Percentiles rank a stretch among this genome's conserved stretches.
Evolutionary conservation across 2,888 invertebrate species (phyloP).

Genomic region (Meteorus cinctellus): DNA sequence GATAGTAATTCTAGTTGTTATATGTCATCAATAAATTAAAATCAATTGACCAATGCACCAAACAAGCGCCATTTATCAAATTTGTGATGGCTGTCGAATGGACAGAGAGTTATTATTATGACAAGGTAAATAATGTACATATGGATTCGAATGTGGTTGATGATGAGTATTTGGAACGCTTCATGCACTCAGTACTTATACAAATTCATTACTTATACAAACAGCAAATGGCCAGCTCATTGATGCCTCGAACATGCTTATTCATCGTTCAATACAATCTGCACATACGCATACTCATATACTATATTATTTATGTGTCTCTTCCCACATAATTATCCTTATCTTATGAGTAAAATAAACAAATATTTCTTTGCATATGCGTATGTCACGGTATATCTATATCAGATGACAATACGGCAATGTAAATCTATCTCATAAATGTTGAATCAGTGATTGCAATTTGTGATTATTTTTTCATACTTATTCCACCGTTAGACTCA

Average conservation of each 20-base stretch:
- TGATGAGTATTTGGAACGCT: not conserved
- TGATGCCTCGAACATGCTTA: not conserved
- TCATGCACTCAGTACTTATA: not conserved
- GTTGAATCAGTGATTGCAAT: not conserved
- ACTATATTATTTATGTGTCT: not conserved
- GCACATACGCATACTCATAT: not conserved
- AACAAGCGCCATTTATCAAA: not conserved
- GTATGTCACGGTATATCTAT: not conserved
- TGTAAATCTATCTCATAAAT: not conserved
- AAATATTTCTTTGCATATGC: not conserved
- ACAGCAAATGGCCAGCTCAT: conserved; percentile 4
- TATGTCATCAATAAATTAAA: not conserved
- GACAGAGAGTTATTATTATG: not conserved
- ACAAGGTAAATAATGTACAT: not conserved
- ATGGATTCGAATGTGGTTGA: not conserved
- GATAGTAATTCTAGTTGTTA: not conserved
- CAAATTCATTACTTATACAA: not conserved
- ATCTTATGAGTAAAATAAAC: not conserved
- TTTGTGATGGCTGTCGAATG: not conserved
- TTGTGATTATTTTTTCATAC: too few relatives aligned
- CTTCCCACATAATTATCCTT: not conserved
- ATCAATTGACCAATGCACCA: not conserved
- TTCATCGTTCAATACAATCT: not conserved
- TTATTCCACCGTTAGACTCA: too few relatives aligned
- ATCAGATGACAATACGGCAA: not conserved